Conservation (phyloP, 53 echinoderm and acorn worm genomes). For the Actinopyga echinites region DNA sequence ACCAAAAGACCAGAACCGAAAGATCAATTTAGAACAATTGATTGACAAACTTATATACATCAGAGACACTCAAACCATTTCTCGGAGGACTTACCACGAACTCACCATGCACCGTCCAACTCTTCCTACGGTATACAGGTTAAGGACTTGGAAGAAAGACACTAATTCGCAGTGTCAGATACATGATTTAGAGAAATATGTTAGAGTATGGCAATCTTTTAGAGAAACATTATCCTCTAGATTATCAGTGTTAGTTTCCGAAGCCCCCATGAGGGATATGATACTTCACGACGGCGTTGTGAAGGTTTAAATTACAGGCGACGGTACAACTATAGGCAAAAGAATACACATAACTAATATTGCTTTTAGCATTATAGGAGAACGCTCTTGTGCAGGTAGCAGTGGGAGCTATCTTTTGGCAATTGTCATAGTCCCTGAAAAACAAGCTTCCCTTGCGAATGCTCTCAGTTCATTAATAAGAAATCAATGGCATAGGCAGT, state of each 20-base stretch:
- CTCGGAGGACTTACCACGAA: background rate
- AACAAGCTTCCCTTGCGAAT: slow-evolving; percentile 13
- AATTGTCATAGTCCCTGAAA: slow-evolving; percentile 14
- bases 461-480: background rate
- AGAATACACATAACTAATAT: slow-evolving; percentile 3
- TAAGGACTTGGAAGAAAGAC: background rate
- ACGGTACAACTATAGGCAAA: slow-evolving; percentile 26
- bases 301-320: background rate
- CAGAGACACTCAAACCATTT: slow-evolving; percentile 3
- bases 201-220: background rate
- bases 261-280: background rate
- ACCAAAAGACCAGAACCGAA: background rate
- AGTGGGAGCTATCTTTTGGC: slow-evolving; percentile 6
- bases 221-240: background rate
- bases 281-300: background rate
- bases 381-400: background rate
- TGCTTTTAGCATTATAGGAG: slow-evolving; percentile 7
- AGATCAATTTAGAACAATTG: background rate
- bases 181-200: background rate
- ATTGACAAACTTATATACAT: slow-evolving; percentile 9
- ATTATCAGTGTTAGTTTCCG: background rate
- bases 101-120: slow-evolving; percentile 13
- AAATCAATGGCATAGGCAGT: background rate
- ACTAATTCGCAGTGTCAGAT: background rate
- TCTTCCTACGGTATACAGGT: slow-evolving; percentile 9